Percentiles rank a stretch among this genome's conserved stretches.
These are phyloP conservation scores for Archips xylosteana DNA, from an alignment of 2,888 invertebrate species.

Conservation along the genomic window DNA sequence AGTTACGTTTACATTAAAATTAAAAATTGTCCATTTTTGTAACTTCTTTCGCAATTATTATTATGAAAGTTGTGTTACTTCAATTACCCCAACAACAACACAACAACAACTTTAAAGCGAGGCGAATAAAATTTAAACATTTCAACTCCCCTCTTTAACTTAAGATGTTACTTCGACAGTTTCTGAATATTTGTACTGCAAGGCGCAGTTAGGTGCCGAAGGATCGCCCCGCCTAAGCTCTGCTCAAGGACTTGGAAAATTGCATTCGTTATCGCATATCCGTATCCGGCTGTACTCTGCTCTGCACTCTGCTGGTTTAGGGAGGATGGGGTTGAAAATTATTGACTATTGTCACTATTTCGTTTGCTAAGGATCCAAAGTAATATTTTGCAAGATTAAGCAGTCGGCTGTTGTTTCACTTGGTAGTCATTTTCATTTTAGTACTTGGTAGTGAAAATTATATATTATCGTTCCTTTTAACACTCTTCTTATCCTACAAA, in stretches of 20 bases:
- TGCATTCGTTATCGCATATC: constrained; percentile 84
- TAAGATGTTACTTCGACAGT: constrained; percentile 16
- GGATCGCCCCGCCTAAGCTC: constrained; percentile 75
- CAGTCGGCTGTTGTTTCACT: background rate
- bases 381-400: background rate
- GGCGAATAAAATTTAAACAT: background rate
- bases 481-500: too few species aligned
- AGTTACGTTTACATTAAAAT: too few species aligned
- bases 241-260: constrained; percentile 82
- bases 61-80: background rate
- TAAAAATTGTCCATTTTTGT: too few species aligned
- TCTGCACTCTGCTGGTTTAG: constrained; percentile 48
- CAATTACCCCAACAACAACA: background rate
- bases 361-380: background rate
- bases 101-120: background rate
- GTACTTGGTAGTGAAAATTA: too few species aligned
- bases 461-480: too few species aligned
- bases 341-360: constrained; percentile 17
- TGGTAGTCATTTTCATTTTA: too few species aligned
- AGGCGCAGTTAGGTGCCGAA: constrained; percentile 64
- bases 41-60: background rate
- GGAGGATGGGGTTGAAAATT: constrained; percentile 26
- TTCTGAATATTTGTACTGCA: constrained; percentile 37
- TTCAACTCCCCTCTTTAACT: background rate
- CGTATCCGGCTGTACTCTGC: constrained; percentile 69